Base-by-base conservation (phyloP, 2,888 invertebrate species). In the Cheilosia grossa region DNA sequence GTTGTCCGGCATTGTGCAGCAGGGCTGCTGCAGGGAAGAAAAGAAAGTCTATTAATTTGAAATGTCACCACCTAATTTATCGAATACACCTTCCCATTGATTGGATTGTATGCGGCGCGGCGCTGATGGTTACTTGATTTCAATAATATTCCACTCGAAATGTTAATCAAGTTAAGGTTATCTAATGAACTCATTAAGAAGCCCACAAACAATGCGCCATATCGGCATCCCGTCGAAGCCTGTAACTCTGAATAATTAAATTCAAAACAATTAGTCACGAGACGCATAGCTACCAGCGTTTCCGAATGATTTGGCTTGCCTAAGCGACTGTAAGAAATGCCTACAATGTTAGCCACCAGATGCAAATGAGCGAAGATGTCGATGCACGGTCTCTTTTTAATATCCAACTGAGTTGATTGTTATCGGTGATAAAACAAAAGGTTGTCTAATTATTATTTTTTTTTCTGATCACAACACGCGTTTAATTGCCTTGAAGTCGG, bases 91-190 rank as follows among this genome's bases (percentile, higher is more conserved):
- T 53, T 56, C 63, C 69, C 63, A 37, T 47, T 47, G 54, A 54
- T 64, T 56, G 63, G 64, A 15, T 47, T 44, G 30, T n/a, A n/a
- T 7, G 51, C 24, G 49, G 17, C 33, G 51, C 37, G 54, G 19
- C 49, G 30, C 49, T 30, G 37, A 37, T 37, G 37, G 56, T 53
- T 53, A 69, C 79, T 74, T 83, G 64, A 83, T 79, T 83, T 83
- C 74, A 74, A 79, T 83, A 83, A 83, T 83, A 74, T 79, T 79
- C 82, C 51, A 79, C 79, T 79, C 74, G 74, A 79, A 79, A 79
- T 74, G 79, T 69, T 64, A 79, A 83, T 83, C 74, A 79, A 79
- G 24, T 61, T 56, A 74, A 42, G 37, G 58, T 63, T 74, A 69
- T 69, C 79, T 74, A 83, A 74, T 79, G 83, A 73, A 66, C 69